Base-by-base conservation (phyloP, 1,140 invertebrate genomes). In the Helicoverpa armigera region DNA sequence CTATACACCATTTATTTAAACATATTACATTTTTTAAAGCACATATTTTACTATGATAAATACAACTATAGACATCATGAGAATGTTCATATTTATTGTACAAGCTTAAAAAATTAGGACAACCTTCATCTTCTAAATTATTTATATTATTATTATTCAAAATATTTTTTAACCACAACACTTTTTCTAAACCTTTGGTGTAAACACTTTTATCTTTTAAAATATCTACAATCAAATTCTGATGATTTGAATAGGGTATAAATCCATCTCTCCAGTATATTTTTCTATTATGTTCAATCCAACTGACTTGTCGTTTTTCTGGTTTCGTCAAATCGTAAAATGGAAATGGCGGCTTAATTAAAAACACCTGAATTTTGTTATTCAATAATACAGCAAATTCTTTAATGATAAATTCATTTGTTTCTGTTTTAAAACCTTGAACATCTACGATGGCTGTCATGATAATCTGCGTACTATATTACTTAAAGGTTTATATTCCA, bases 111-210 rank as follows among this genome's bases (percentile, higher is more conserved):
- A 35, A 35, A 35, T 7, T 35, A 35, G 35, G 7, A 35, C 35
- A 35, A 35, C 35, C 35, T 35, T 35, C 7, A 35, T 35, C 35
- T 35, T 35, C 35, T 35, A 35, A 35, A 35, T 35, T 35, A 35
- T 5, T 5, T 35, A 35, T 35, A 35, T 35, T 35, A 35, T 7
- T 35, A 35, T 35, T 35, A 35, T 7, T 35, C 7, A 35, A 35
- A 35, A 58, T 50, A 69, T n/a, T 13, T 48, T 43, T 69, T 14
- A 69, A n/a, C 43, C 35, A 50, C 43, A 69, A 48, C 5, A 69
- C 69, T 72, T 72, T 72, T 53, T 72, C 29, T 72, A 56, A 18
- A 72, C 50, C 69, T 72, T 72, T 72, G 16, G n/a, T 31, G 23
- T 72, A 72, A 16, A 72, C 51, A 72, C 14, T 51, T 54, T 72